Base-by-base conservation (phyloP, 2,888 invertebrate species). In the Vesta saturnalis region DNA sequence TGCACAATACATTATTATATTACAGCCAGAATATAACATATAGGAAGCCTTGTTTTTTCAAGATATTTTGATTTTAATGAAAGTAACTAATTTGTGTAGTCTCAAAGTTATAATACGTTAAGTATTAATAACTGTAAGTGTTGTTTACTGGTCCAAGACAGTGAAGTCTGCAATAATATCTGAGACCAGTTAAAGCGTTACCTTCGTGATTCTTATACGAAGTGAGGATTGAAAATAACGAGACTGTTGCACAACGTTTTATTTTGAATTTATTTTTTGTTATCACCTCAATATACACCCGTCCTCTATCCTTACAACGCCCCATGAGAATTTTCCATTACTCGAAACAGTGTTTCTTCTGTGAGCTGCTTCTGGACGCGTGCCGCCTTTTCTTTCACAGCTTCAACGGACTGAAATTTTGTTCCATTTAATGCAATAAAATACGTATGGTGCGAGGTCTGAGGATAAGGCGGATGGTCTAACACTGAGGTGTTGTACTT, bases 331-430 rank as follows among this genome's bases (percentile, higher is more conserved):
- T 60, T 15, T 69, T 70, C 60, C 66, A 69, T 60, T 69, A 64
- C 57, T 52, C 58, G 49, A 67, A 72, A 52, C 70, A 72, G 49
- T 69, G 60, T 58, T 59, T 68, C 58, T 67, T 71, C 66, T 30
- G 72, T 64, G 12, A 43, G 43, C 49, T 35, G 67, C 14, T 74
- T 68, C 55, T 69, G 30, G 59, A 67, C 54, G 43, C 59, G 54
- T 55, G 68, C 56, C 71, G 64, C 55, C 74, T 71, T 72, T 62
- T 60, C 58, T 67, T 75, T 75, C 60, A 72, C 67, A 55, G 61
- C 63, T 67, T 67, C 56, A 54, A 63, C 57, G 56, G 46, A 18
- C 30, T 66, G 30, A 30, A 60, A 66, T 62, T 35, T 73, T 69
- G 58, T 71, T 67, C 49, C 60, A 71, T 71, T 69, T 64, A 64